Percentiles rank a stretch among this genome's conserved stretches.
Evolutionary conservation across 2,113 vertebrate species (phyloP).

Genomic region (Gambusia holbrooki): DNA sequence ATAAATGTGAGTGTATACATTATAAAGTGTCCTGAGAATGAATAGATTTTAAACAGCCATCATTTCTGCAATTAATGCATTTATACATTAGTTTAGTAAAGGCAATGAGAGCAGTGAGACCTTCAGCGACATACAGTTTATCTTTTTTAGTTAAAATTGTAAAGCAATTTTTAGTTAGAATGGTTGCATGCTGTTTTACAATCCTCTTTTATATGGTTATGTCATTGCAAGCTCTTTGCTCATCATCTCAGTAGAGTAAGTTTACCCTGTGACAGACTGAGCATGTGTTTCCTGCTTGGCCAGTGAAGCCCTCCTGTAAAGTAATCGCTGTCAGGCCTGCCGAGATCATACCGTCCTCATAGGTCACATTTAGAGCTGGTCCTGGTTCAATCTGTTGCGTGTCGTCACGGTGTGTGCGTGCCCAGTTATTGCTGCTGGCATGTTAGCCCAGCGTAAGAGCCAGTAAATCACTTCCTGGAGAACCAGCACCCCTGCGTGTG

Average conservation of each 20-base stretch:
- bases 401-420: conserved; percentile 23
- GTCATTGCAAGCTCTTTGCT: conserved; percentile 29
- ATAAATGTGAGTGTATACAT: too few species aligned
- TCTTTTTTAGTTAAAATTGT: conserved; percentile 32
- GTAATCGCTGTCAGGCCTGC: conserved; percentile 56
- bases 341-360: conserved; percentile 67
- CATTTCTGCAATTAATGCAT: too few species aligned
- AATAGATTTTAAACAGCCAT: too few species aligned
- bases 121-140: background rate
- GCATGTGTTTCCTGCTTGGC: conserved; percentile 56
- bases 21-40: too few species aligned
- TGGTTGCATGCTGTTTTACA: conserved; percentile 37
- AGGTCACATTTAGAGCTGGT: conserved; percentile 66
- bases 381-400: conserved; percentile 28
- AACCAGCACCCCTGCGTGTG: conserved; percentile 21
- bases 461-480: conserved; percentile 60
- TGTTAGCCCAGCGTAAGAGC: conserved; percentile 16
- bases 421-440: conserved; percentile 43
- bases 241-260: conserved; percentile 60
- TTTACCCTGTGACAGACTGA: conserved; percentile 62
- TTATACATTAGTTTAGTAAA: background rate
- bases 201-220: conserved; percentile 39
- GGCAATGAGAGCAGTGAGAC: background rate
- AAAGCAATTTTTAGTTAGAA: conserved; percentile 28
- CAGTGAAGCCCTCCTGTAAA: conserved; percentile 41